These are phyloP conservation scores for Thunnus thynnus DNA, from an alignment of 2,113 vertebrate species.

Conservation along the genomic window DNA sequence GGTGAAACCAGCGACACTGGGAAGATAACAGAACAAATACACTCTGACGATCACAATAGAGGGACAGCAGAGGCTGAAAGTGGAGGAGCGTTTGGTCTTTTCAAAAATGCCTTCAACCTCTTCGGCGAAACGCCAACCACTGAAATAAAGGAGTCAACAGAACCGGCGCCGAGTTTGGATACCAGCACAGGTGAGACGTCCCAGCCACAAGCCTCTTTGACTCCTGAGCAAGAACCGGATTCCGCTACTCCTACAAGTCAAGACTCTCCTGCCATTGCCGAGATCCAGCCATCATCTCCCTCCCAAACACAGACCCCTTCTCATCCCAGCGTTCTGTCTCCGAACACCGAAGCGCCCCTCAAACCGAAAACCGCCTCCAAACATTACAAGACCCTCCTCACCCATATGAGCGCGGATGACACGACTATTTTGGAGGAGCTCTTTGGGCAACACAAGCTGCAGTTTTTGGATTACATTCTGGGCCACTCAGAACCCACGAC, in stretches of 20 bases:
- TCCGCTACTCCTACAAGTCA: background rate
- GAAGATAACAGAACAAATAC: background rate
- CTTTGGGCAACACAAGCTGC: constrained; percentile 76
- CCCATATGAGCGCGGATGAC: constrained; percentile 63
- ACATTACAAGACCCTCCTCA: constrained; percentile 66
- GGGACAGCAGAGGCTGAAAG: constrained; percentile 1
- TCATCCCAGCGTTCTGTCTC: background rate
- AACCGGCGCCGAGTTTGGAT: constrained; percentile 16
- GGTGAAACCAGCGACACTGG: background rate
- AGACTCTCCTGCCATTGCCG: background rate
- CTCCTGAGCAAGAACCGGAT: constrained; percentile 29
- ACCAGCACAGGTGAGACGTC: background rate
- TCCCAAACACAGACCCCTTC: background rate
- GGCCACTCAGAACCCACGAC: constrained; percentile 36
- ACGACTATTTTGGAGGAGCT: constrained; percentile 57
- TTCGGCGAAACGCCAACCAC: constrained; percentile 35
- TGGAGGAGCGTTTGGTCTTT: constrained; percentile 48
- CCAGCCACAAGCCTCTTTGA: background rate
- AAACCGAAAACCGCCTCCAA: constrained; percentile 54
- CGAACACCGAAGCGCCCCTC: constrained; percentile 5
- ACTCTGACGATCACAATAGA: background rate
- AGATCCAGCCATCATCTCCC: constrained; percentile 28
- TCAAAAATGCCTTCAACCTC: constrained; percentile 56
- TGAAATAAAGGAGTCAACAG: background rate
- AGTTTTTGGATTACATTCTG: constrained; percentile 78